phyloP scores from a whole-genome alignment of 1,140 invertebrate genomes.

The Lasioglossum baleicum region DNA sequence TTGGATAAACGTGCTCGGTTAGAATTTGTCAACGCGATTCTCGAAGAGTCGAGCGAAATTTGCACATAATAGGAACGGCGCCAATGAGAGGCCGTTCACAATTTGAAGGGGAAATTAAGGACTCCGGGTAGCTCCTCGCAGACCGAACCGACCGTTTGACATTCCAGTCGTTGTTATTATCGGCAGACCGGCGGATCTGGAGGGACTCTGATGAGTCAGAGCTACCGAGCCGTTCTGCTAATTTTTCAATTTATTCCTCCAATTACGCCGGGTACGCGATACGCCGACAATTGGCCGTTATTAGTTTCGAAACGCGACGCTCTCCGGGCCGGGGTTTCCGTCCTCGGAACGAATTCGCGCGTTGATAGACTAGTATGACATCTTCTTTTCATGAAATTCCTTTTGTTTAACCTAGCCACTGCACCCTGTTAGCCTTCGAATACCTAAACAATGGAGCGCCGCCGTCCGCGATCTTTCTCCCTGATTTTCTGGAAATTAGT shows the following conservation, averaged over 20 bases:
- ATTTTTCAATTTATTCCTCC: slow-evolving; percentile 74
- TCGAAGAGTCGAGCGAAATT: neutral
- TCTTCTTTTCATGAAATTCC: slow-evolving; percentile 2
- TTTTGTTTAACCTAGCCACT: neutral
- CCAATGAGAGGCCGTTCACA: slow-evolving; percentile 52
- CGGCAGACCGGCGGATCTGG: slow-evolving; percentile 60
- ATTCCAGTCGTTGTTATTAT: slow-evolving; percentile 70
- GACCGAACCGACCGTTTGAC: slow-evolving; percentile 61
- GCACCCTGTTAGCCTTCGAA: too few species aligned
- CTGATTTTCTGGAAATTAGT: too few species aligned
- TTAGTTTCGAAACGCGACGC: slow-evolving; percentile 68
- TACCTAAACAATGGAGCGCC: too few species aligned
- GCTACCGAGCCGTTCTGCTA: slow-evolving; percentile 67
- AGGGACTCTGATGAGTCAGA: slow-evolving; percentile 61
- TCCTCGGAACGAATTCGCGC: slow-evolving; percentile 56
- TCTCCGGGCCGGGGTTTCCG: slow-evolving; percentile 53
- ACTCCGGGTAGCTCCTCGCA: slow-evolving; percentile 38
- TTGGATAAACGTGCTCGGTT: too few species aligned
- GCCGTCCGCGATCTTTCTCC: too few species aligned
- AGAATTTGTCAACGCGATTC: too few species aligned
- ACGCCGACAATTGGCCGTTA: slow-evolving; percentile 70
- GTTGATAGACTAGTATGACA: neutral
- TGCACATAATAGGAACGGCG: slow-evolving; percentile 12
- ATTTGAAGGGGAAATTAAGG: slow-evolving; percentile 53
- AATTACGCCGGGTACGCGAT: slow-evolving; percentile 69